Conservation (phyloP, 2,113 vertebrate genomes). For the Heloderma charlesbogerti region DNA sequence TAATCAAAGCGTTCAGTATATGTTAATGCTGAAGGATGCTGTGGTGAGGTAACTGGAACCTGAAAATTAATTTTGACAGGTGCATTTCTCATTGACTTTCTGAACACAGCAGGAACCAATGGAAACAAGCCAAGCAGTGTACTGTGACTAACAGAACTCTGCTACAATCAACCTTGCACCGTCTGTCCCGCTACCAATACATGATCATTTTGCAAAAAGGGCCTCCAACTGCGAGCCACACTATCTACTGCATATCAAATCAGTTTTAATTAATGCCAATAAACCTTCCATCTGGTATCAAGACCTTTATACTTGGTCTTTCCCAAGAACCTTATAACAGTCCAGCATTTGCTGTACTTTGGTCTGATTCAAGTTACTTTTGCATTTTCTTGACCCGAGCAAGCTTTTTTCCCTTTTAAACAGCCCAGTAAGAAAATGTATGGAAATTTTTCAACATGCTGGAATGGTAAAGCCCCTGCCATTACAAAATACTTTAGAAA, state of each 20-base stretch:
- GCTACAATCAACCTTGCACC: slow-evolving; percentile 66
- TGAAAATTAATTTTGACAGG: slow-evolving; percentile 80
- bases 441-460: background rate
- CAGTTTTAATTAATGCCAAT: slow-evolving; percentile 79
- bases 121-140: slow-evolving; percentile 68
- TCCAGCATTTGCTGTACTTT: slow-evolving; percentile 15
- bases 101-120: slow-evolving; percentile 46
- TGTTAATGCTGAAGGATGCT: slow-evolving; percentile 49
- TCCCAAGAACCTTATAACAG: slow-evolving; percentile 30
- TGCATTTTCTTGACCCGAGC: slow-evolving; percentile 3
- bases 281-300: slow-evolving; percentile 73
- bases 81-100: slow-evolving; percentile 77
- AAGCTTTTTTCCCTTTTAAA: background rate
- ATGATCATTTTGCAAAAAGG: slow-evolving; percentile 60
- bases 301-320: slow-evolving; percentile 51
- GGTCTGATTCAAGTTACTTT: slow-evolving; percentile 34
- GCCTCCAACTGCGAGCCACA: slow-evolving; percentile 51
- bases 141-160: slow-evolving; percentile 75
- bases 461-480: background rate
- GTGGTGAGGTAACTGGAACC: slow-evolving; percentile 63
- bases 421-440: background rate
- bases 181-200: slow-evolving; percentile 72
- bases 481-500: background rate
- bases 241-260: slow-evolving; percentile 67
- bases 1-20: slow-evolving; percentile 39